These are phyloP conservation scores for Tridacna gigas DNA, from an alignment of 2,888 invertebrate species.

Conservation along the genomic window DNA sequence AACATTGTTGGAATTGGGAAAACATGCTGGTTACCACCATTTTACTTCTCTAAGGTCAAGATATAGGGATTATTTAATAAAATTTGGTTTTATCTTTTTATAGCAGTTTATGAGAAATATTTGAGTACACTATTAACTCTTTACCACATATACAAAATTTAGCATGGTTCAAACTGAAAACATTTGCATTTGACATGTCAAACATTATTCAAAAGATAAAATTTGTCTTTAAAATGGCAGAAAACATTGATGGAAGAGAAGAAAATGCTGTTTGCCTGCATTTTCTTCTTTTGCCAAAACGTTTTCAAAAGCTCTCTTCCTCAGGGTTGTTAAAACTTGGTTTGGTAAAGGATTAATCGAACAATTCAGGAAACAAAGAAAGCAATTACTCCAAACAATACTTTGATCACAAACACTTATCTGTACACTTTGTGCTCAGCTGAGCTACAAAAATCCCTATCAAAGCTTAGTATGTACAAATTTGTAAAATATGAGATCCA, in stretches of 20 bases:
- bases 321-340: background rate
- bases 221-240: background rate
- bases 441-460: background rate
- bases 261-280: background rate
- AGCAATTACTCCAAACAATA: background rate
- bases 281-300: background rate
- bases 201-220: background rate
- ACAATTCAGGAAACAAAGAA: background rate
- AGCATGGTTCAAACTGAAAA: background rate
- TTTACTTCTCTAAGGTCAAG: background rate
- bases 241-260: background rate
- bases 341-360: background rate
- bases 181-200: background rate
- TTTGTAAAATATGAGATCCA: no score
- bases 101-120: background rate
- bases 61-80: background rate
- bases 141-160: background rate
- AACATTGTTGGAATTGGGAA: background rate
- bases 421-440: background rate
- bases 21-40: background rate
- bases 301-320: background rate
- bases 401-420: background rate
- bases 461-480: background rate
- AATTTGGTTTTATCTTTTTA: background rate
- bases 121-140: background rate